Evolutionary conservation across 2,113 vertebrate species (phyloP).

Genomic region (Urocynchramus pylzowi): DNA sequence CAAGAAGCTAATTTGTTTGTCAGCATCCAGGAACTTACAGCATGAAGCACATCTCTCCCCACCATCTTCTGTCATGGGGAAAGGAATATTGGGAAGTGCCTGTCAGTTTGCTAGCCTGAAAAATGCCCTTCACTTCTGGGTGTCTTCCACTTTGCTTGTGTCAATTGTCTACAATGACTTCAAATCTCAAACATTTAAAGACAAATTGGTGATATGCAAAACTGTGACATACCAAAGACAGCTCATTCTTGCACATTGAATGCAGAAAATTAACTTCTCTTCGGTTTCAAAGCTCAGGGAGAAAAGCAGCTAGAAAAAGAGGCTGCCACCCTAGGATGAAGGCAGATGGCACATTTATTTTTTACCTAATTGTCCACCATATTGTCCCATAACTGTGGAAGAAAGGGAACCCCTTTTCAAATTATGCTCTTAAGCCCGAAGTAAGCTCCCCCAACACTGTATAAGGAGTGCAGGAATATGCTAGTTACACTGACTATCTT

Average conservation of each 20-base stretch:
- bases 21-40: slow-evolving; percentile 10
- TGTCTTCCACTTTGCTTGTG: not conserved
- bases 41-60: not conserved
- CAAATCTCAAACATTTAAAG: not conserved
- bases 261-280: not conserved
- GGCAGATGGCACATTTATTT: not conserved
- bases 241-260: not conserved
- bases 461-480: not conserved
- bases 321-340: not conserved
- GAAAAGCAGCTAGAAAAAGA: not conserved
- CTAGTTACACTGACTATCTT: not conserved
- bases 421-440: not conserved
- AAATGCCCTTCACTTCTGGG: not conserved
- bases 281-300: not conserved
- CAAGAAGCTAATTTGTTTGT: slow-evolving; percentile 17
- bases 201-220: not conserved
- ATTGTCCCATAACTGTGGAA: not conserved
- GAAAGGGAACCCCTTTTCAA: not conserved
- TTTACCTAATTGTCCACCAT: not conserved
- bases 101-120: not conserved
- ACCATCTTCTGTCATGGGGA: not conserved
- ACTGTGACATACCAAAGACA: not conserved
- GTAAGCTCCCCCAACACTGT: not conserved
- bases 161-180: not conserved
- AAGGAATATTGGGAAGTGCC: not conserved